Base-by-base conservation (phyloP, 2,113 vertebrate species). In the Trematocara unimaculatum region DNA sequence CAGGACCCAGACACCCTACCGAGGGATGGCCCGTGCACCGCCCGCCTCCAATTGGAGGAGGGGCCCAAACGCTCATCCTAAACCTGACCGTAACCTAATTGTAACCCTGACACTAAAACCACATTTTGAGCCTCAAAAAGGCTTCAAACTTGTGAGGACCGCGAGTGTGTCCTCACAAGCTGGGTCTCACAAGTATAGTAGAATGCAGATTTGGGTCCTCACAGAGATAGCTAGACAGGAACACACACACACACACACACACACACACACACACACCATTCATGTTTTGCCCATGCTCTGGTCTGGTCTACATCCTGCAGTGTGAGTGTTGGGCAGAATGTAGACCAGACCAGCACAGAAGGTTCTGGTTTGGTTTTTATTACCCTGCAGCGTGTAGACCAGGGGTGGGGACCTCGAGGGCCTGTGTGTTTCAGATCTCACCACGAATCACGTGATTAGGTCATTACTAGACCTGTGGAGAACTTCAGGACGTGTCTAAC, bases 151-250 rank as follows among this genome's bases (percentile, higher is more conserved):
- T n/a, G 8, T 53, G 49, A n/a, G 18, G 18, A n/a, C 53, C 2
- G 2, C 15, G 55, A 1, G 55, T 5, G 54, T 29, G 55, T 56
- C 55, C 55, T 56, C 55, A 56, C 23, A 56, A 8, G 54, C 1
- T 56, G 55, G 23, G 29, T 26, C 54, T 56, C 54, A 29, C 54
- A 56, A 56, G 55, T 29, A 15, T 15, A 56, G 23, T 1, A 26
- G 23, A 0, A 2, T 29, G 3, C 55, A 56, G 55, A 4, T 15
- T 3, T 2, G 0, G 0, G 13, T 56, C 55, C 55, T 56, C 55
- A 5, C 55, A 58, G 15, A 58, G 23, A 5, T 58, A 5, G 55
- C 55, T 58, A 58, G 23, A 58, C 55, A 58, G 55, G 55, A 58
- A 58, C 58, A 7, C 58, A 33, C 5, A 74, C 40, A 15, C 2